These are phyloP conservation scores for Macrotus californicus DNA, from an alignment of 2,113 vertebrate species.

Conservation along the genomic window DNA sequence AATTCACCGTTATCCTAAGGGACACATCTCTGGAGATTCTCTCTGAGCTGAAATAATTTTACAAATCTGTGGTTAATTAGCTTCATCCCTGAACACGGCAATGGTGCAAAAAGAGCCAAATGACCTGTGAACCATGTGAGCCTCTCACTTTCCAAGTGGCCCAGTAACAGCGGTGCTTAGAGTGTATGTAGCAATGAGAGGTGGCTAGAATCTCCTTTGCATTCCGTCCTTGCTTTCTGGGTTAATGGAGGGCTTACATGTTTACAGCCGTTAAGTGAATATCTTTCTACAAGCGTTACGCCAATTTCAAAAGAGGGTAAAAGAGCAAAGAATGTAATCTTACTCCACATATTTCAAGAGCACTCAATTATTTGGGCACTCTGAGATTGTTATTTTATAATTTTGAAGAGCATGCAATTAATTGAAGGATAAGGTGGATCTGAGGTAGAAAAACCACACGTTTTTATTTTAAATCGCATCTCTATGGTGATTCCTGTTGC, in stretches of 20 bases:
- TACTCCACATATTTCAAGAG: constrained; percentile 38
- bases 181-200: background rate
- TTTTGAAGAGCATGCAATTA: constrained; percentile 56
- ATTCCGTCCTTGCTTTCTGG: constrained; percentile 56
- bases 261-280: constrained; percentile 57
- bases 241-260: constrained; percentile 67
- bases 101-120: background rate
- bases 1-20: constrained; percentile 10
- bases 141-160: background rate
- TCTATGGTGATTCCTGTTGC: background rate
- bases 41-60: constrained; percentile 48
- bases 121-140: background rate
- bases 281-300: constrained; percentile 31
- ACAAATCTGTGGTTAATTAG: constrained; percentile 55
- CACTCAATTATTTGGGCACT: constrained; percentile 46
- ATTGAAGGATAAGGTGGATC: constrained; percentile 42
- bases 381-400: constrained; percentile 59
- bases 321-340: constrained; percentile 56
- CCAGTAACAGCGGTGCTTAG: background rate
- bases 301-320: constrained; percentile 44
- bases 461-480: constrained; percentile 12
- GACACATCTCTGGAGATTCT: constrained; percentile 20
- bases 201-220: constrained; percentile 10
- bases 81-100: background rate
- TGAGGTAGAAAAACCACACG: constrained; percentile 24